Conservation (phyloP, 2,888 invertebrate species). For the Heliconius sara region DNA sequence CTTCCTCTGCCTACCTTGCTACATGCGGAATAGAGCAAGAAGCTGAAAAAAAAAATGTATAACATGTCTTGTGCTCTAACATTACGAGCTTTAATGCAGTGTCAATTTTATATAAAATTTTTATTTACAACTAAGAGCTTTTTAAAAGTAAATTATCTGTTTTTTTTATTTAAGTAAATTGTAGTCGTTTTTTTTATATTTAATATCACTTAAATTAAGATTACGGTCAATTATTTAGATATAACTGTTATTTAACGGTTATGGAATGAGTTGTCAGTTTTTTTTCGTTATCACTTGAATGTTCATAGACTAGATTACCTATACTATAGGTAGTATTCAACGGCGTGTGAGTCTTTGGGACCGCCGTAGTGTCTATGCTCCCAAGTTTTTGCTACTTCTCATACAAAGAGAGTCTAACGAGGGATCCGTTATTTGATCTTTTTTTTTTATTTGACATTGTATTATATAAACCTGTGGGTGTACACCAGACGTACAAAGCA, state of each 20-base stretch:
- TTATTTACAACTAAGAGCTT: too few species aligned
- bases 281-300: conserved; percentile 59
- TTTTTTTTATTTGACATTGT: conserved; percentile 46
- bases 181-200: too few species aligned
- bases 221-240: background rate
- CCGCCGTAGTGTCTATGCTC: conserved; percentile 55
- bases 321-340: conserved; percentile 50
- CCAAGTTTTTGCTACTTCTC: conserved; percentile 55
- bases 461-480: conserved; percentile 28
- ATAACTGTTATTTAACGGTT: conserved; percentile 27
- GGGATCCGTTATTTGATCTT: conserved; percentile 55
- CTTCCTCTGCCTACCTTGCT: too few species aligned
- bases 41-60: too few species aligned
- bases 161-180: too few species aligned
- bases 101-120: too few species aligned
- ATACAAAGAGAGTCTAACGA: conserved; percentile 53
- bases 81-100: background rate
- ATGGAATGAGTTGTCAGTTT: conserved; percentile 41
- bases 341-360: conserved; percentile 70
- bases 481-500: conserved; percentile 42
- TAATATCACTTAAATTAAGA: background rate
- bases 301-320: conserved; percentile 57
- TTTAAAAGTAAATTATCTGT: too few species aligned
- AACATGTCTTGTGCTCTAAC: too few species aligned
- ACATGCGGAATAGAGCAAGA: too few species aligned